phyloP scores from a whole-genome alignment of 1,140 invertebrate species.

The Gonatopus flavifemur region DNA sequence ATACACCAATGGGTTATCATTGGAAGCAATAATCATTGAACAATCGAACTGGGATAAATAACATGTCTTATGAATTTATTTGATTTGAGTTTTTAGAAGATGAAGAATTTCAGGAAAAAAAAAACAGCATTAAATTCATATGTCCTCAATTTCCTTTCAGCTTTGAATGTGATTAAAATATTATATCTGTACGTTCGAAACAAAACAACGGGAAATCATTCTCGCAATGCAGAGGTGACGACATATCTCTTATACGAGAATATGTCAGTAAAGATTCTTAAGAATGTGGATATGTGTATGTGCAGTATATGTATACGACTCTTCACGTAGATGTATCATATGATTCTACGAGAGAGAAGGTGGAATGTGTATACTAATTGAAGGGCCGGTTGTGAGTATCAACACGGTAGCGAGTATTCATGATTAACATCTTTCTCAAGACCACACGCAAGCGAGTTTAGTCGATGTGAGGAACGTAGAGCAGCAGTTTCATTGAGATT shows the following conservation, averaged over 20 bases:
- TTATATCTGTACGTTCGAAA: conserved; percentile 14
- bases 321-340: conserved; percentile 5
- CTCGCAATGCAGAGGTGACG: background rate
- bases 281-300: conserved; percentile 1
- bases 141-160: conserved; percentile 20
- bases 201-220: conserved; percentile 2
- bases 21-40: too few species aligned
- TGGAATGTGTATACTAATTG: conserved; percentile 52
- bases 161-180: conserved; percentile 20
- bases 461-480: too few species aligned
- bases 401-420: conserved; percentile 50
- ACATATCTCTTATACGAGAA: conserved; percentile 5
- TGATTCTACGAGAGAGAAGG: conserved; percentile 17
- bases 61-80: too few species aligned
- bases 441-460: conserved; percentile 56
- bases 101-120: too few species aligned
- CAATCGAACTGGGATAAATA: too few species aligned
- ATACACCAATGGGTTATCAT: too few species aligned
- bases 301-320: conserved; percentile 2
- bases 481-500: conserved; percentile 20
- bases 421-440: conserved; percentile 54
- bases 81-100: too few species aligned
- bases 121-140: too few species aligned
- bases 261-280: too few species aligned
- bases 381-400: conserved; percentile 48